A percentile compares a stretch with the other conserved stretches of the same genome.
Evolutionary conservation across 1,140 invertebrate species (phyloP).

Genomic region (Catajapyx aquilonaris): DNA sequence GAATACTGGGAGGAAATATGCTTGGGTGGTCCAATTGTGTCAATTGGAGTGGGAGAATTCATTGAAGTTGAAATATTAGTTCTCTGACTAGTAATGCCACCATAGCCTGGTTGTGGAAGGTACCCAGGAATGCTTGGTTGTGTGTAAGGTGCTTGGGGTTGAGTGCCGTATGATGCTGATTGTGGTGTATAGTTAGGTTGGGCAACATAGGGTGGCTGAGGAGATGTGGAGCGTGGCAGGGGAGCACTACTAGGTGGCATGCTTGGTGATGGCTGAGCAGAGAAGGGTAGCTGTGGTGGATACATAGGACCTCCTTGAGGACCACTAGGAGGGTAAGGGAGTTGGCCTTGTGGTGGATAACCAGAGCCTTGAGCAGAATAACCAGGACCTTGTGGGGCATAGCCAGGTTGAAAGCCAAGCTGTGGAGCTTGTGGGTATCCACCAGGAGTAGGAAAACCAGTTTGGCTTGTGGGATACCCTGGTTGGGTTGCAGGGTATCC

Average conservation of each 20-base stretch:
- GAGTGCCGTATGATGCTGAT: neutral
- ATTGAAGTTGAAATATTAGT: constrained; percentile 7
- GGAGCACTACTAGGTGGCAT: neutral
- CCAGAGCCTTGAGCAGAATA: constrained; percentile 4
- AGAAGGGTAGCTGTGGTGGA: neutral
- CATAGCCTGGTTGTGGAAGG: neutral
- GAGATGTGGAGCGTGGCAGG: neutral
- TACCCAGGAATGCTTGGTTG: neutral
- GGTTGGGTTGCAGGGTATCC: constrained; percentile 8
- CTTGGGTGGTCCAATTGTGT: too few species aligned
- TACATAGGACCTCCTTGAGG: too few species aligned
- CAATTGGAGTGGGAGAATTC: constrained; percentile 4
- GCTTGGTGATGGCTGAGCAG: constrained; percentile 2
- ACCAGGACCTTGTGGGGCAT: constrained; percentile 7
- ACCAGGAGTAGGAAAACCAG: neutral
- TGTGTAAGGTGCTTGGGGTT: too few species aligned
- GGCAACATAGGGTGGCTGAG: too few species aligned
- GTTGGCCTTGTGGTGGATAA: neutral
- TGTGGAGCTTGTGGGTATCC: neutral
- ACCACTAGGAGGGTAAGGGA: neutral
- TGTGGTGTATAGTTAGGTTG: too few species aligned
- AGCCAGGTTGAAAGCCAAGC: neutral
- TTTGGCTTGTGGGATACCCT: neutral
- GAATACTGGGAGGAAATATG: too few species aligned
- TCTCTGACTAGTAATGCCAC: neutral